Base-by-base conservation (phyloP, 2,797 vertebrate genomes). In the Pantherophis vulpinus region DNA sequence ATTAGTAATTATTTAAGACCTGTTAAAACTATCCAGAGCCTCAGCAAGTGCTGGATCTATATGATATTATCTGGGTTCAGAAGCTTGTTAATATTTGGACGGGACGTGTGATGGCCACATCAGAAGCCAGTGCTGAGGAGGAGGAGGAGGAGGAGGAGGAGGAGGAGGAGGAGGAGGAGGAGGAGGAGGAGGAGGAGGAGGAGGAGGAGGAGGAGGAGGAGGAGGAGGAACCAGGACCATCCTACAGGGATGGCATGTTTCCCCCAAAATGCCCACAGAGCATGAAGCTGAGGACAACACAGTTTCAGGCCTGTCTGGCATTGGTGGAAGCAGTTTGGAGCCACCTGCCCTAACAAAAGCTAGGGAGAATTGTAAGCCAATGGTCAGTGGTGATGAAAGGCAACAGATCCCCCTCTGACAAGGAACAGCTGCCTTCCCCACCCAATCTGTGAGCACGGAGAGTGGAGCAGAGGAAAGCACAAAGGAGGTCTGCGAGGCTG, bases 1-100 rank as follows among this genome's bases (percentile, higher is more conserved):
- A 47, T 47, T 61, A 47, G 47, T 90, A 25, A 90, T 37, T 37
- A 86, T 86, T 90, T 92, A 86, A 90, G 91, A 79, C 4, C 23
- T 37, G 14, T 1, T 86, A 5, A 47, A 20, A 23, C 9, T 9
- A 88, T 59, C 87, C 63, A 20, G 11, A 42, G 42, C 63, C 20
- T 47, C 74, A 83, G 37, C 37, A 47, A 47, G 20, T 11, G 9
- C 18, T 11, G 37, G 74, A 23, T 70, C 27, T 32, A 37, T 37
- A 8, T 37, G 66, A 74, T 32, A 74, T 74, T 74, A 18, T 83
- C 9, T 23, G 20, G 66, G 37, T 83, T 83, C 74, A 83, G 74
- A 83, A 83, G 37, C 74, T 47, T 18, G n/a, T 74, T 42, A 83
- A 42, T 83, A 42, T 47, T 83, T 83, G 20, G 20, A 23, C 37